These are phyloP conservation scores for Smittia aterrima DNA, from an alignment of 2,888 invertebrate genomes.

Conservation along the genomic window DNA sequence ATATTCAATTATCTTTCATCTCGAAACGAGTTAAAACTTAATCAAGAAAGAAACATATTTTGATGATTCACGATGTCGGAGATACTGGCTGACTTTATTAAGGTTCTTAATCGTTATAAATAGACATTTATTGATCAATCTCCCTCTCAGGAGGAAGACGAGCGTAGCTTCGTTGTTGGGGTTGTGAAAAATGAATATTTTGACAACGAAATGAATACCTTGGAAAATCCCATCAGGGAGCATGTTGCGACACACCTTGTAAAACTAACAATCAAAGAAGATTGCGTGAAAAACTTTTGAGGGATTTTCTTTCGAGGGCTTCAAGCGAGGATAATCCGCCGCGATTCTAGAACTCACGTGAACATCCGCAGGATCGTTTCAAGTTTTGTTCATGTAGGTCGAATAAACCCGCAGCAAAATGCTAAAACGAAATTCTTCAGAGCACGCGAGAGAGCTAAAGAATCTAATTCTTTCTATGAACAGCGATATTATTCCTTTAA, in stretches of 20 bases:
- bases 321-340: not conserved
- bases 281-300: not conserved
- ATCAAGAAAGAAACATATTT: not conserved
- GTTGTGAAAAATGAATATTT: not conserved
- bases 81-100: not conserved
- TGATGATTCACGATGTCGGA: not conserved
- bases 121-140: conserved; percentile 18
- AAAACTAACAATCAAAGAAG: not conserved
- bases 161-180: not conserved
- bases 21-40: not conserved
- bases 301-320: not conserved
- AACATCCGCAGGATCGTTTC: not conserved
- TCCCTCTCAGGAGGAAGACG: not conserved
- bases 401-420: not conserved
- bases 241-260: not conserved
- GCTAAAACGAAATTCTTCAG: not conserved
- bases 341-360: not conserved
- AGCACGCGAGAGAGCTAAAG: not conserved
- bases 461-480: not conserved
- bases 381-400: not conserved
- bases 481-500: too few relatives aligned
- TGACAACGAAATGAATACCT: not conserved
- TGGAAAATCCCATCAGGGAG: not conserved
- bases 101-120: conserved; percentile 8
- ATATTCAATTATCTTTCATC: conserved; percentile 12